Conservation (phyloP, 2,113 vertebrate genomes). For the Gambusia holbrooki region DNA sequence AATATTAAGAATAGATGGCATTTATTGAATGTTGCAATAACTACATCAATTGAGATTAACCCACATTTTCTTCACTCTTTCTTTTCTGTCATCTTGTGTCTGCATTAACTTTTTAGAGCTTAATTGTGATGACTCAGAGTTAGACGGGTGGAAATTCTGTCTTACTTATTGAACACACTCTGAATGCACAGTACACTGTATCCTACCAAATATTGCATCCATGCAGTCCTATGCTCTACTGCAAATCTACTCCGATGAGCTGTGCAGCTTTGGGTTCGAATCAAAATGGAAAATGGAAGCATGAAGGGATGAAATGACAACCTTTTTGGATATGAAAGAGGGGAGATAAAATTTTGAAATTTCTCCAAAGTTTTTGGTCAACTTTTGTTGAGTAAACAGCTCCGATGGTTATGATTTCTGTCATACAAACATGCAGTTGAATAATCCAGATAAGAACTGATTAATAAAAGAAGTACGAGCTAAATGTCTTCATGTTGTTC, state of each 20-base stretch:
- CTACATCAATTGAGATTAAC: background rate
- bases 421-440: constrained; percentile 32
- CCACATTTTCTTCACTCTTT: background rate
- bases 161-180: background rate
- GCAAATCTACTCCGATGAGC: too few relatives aligned
- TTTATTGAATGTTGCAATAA: background rate
- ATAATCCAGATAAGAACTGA: constrained; percentile 44
- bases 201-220: background rate
- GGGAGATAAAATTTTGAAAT: background rate
- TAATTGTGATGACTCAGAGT: background rate
- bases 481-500: constrained; percentile 64
- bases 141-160: background rate
- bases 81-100: background rate
- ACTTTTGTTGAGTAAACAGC: background rate
- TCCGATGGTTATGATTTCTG: constrained; percentile 5
- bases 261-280: too few relatives aligned
- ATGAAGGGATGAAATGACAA: background rate
- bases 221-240: too few relatives aligned
- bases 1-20: background rate
- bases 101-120: background rate
- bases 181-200: background rate
- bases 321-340: background rate
- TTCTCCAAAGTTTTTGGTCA: too few relatives aligned
- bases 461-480: constrained; percentile 50
- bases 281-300: background rate